Evolutionary conservation across 2,113 vertebrate genomes (phyloP), one percentile per base, ranked within the genome.

Genomic region (Aspiorhynchus laticeps): DNA sequence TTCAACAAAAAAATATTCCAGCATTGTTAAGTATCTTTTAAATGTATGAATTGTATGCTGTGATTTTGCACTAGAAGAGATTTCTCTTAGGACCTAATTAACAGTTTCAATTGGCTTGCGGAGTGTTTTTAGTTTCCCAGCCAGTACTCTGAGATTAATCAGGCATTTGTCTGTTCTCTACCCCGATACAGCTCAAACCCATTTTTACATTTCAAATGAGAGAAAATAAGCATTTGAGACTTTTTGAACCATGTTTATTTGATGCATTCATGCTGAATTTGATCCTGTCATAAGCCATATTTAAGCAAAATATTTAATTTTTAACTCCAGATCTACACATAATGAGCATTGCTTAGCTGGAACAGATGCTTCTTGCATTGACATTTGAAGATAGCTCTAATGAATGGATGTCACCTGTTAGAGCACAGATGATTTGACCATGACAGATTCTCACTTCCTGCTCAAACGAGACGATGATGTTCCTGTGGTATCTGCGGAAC

Each of bases 41-140:
- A 95, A 92, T 93, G 91, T 90, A 91, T 93, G 91, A 94, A 91
- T 90, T 91, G 90, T 90, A 89, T 31, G 85, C 86, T 89, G 87
- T 93, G 92, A 93, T 92, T 93, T 89, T 92, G 89, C 87, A 88
- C 87, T 88, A 86, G 86, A 88, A 83, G 88, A 90, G 88, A 93
- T 93, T 93, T 94, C 95, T 95, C 93, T 11, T 87, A 93, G 92
- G 93, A 92, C 90, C 94, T 91, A 93, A 94, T 94, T 95, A 94
- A 93, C 92, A 89, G 87, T 82, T 87, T 81, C 46, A 80, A 88
- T 86, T 88, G 84, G 89, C 91, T 90, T 85, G 87, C 63, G 87
- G 88, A 80, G 9, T 86, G 67, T 76, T 28, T 84, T 88, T 86
- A 51, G 41, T 88, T 90, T 91, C 85, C 79, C 82, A 88, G 87